Evolutionary conservation across 1,140 invertebrate species (phyloP).

Genomic region (Scaptomyza pallida): DNA sequence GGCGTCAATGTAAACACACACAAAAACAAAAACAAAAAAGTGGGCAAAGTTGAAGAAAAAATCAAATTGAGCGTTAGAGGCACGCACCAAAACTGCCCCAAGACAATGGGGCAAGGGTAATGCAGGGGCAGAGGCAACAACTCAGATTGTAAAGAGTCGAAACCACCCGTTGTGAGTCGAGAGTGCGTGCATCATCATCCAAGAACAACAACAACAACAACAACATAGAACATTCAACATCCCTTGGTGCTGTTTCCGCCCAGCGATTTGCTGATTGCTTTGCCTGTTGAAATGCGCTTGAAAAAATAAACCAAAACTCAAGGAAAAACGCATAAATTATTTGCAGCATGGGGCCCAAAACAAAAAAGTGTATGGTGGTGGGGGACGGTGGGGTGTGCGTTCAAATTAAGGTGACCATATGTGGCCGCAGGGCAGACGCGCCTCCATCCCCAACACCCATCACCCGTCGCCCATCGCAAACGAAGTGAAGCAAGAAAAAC

Average conservation of each 20-base stretch:
- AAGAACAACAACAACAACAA: conserved; percentile 51
- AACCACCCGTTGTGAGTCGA: conserved; percentile 20
- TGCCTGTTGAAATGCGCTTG: conserved; percentile 80
- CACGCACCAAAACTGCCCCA: conserved; percentile 44
- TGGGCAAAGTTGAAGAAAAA: no score
- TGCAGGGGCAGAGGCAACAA: background rate
- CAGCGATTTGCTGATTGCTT: conserved; percentile 72
- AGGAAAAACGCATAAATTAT: conserved; percentile 79
- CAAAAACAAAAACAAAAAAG: conserved; percentile 15
- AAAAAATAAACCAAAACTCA: conserved; percentile 78
- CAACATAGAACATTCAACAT: conserved; percentile 49
- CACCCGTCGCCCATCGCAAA: background rate
- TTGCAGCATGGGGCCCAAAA: conserved; percentile 42
- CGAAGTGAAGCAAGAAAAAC: conserved; percentile 79
- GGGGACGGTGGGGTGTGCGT: conserved; percentile 9
- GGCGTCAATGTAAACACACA: conserved; percentile 70
- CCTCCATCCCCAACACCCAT: background rate
- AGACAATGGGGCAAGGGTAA: conserved; percentile 8
- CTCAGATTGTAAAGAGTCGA: conserved; percentile 38
- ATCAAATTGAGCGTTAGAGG: conserved; percentile 37
- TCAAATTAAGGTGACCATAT: conserved; percentile 80
- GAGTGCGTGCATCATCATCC: conserved; percentile 55
- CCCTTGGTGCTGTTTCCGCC: conserved; percentile 74
- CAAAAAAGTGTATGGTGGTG: background rate
- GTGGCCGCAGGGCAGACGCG: conserved; percentile 67